These are phyloP conservation scores for Luperina nickerlii DNA, from an alignment of 2,888 invertebrate genomes.

Conservation along the genomic window DNA sequence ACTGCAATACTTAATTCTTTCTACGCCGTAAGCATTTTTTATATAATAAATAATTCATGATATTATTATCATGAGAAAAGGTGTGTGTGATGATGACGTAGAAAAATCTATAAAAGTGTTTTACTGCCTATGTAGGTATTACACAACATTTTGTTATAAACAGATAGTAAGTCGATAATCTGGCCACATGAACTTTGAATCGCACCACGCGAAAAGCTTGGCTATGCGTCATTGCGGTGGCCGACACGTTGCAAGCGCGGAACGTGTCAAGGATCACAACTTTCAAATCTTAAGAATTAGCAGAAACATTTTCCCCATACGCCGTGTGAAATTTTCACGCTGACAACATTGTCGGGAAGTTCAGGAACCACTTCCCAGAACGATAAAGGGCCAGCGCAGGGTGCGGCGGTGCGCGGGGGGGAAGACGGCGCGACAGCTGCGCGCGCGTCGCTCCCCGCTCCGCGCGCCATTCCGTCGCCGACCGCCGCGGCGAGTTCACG, in stretches of 20 bases:
- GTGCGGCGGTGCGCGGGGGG: constrained; percentile 72
- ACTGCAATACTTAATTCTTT: constrained; percentile 10
- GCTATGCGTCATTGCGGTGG: constrained; percentile 76
- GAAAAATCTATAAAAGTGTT: neutral
- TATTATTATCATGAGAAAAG: constrained; percentile 9
- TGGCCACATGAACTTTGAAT: constrained; percentile 70
- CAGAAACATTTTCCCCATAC: constrained; percentile 71
- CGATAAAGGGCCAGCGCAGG: constrained; percentile 86
- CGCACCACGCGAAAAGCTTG: constrained; percentile 76
- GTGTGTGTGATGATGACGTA: neutral
- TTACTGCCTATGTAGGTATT: neutral
- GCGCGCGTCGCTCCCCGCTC: constrained; percentile 85
- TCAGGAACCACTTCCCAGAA: constrained; percentile 91
- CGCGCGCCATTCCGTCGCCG: constrained; percentile 82
- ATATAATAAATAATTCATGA: constrained; percentile 2
- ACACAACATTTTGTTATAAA: constrained; percentile 21
- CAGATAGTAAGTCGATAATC: constrained; percentile 48
- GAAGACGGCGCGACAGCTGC: constrained; percentile 87
- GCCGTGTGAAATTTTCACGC: constrained; percentile 72
- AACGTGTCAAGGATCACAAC: constrained; percentile 87
- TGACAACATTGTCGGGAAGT: constrained; percentile 88
- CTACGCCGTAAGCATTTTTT: constrained; percentile 23
- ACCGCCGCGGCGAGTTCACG: constrained; percentile 74
- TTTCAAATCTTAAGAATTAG: constrained; percentile 74
- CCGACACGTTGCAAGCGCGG: constrained; percentile 72